Evolutionary conservation across 1,140 invertebrate species (phyloP).

Genomic region (Cephus cinctus): DNA sequence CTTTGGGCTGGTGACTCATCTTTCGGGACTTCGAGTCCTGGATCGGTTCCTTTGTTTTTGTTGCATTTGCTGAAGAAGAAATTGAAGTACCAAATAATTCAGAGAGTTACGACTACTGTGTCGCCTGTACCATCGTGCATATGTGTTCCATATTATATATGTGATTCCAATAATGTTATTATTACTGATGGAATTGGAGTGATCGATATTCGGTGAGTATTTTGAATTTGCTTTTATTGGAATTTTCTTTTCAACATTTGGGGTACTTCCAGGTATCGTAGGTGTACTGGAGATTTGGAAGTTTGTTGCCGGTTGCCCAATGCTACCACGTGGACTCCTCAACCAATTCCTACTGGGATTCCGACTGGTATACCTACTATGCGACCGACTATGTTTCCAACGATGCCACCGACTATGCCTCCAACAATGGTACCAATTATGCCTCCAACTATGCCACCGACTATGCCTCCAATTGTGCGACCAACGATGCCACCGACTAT

Average conservation of each 20-base stretch:
- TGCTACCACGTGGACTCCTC: not conserved
- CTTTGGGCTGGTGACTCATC: not conserved
- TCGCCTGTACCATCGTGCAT: conserved; percentile 31
- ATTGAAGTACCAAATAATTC: conserved; percentile 25
- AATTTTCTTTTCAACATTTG: not conserved
- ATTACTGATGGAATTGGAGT: conserved; percentile 55
- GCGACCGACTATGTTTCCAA: not conserved
- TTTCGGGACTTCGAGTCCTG: conserved; percentile 3
- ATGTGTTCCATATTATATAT: conserved; percentile 60
- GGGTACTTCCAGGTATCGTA: conserved; percentile 23
- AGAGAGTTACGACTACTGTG: conserved; percentile 20
- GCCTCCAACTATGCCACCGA: no score
- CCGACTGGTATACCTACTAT: not conserved
- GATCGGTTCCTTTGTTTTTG: conserved; percentile 18
- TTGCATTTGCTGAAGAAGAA: conserved; percentile 39
- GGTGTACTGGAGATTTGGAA: conserved; percentile 38
- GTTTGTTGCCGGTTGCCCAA: conserved; percentile 36
- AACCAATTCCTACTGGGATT: not conserved
- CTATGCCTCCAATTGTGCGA: no score
- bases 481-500: no score
- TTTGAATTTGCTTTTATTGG: conserved; percentile 8
- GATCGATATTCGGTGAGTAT: conserved; percentile 55
- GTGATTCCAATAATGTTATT: conserved; percentile 53
- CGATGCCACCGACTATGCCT: not conserved
- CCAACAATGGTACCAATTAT: no score